Conservation (phyloP, 2,888 invertebrate species). For the Ischnura elegans region DNA sequence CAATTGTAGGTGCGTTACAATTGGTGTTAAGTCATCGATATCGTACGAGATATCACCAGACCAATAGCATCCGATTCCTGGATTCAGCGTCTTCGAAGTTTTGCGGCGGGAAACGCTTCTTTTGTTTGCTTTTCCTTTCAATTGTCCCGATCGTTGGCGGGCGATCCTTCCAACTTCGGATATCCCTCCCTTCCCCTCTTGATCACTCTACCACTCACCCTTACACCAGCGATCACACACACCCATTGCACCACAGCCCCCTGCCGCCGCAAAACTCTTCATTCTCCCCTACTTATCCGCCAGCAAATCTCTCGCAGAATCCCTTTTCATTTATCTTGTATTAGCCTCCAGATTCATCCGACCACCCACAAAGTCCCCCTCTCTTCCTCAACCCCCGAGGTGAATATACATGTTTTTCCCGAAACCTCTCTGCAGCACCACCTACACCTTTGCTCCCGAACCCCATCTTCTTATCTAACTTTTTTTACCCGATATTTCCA, state of each 20-base stretch:
- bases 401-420: neutral
- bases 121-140: neutral
- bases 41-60: neutral
- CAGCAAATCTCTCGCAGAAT: conserved; percentile 36
- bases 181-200: neutral
- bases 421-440: neutral
- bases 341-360: conserved; percentile 38
- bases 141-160: neutral
- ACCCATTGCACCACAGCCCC: neutral
- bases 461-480: neutral
- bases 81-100: neutral
- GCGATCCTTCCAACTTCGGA: neutral
- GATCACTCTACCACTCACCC: neutral
- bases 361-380: neutral
- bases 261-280: conserved; percentile 10
- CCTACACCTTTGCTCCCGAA: neutral
- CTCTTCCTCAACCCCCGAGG: neutral
- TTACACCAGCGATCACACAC: neutral
- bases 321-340: conserved; percentile 60
- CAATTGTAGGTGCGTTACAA: no score
- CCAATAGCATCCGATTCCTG: neutral
- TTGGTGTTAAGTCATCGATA: no score
- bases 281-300: conserved; percentile 51
- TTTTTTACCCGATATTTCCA: conserved; percentile 60
- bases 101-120: neutral